phyloP scores from a whole-genome alignment of 2,113 vertebrate genomes.

The Pomatostomus ruficeps region DNA sequence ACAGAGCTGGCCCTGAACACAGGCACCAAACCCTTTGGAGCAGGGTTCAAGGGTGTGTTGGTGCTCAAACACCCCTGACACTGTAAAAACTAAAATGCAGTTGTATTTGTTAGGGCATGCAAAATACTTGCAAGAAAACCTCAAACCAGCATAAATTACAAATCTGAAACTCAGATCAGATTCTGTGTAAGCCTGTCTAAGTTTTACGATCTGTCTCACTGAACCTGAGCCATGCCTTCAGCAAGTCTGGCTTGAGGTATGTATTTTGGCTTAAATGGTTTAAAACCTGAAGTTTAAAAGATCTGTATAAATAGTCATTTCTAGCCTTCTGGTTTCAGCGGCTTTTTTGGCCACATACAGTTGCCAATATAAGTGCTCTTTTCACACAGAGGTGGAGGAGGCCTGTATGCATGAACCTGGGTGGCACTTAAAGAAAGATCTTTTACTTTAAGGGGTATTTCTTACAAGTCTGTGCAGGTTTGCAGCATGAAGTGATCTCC shows the following conservation, averaged over 20 bases:
- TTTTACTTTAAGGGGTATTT: background rate
- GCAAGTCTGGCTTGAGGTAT: background rate
- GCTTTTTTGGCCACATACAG: background rate
- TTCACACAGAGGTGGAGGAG: background rate
- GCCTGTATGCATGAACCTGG: background rate
- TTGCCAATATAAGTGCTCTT: background rate
- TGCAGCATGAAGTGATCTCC: background rate
- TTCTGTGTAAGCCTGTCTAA: background rate
- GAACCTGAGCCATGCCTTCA: background rate
- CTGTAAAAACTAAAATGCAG: background rate
- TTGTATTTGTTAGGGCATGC: background rate
- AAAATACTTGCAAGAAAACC: background rate
- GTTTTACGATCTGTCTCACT: background rate
- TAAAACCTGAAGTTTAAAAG: background rate
- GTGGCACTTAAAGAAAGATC: background rate
- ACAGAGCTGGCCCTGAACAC: background rate
- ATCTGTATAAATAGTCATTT: background rate
- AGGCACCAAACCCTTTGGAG: background rate
- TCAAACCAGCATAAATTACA: background rate
- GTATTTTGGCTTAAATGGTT: background rate
- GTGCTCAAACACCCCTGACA: background rate
- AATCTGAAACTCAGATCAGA: background rate
- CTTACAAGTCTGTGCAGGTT: background rate
- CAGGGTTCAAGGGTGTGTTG: background rate
- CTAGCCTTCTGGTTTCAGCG: background rate